phyloP scores from a whole-genome alignment of 2,888 invertebrate genomes.

The Chromoteleia sp. region DNA sequence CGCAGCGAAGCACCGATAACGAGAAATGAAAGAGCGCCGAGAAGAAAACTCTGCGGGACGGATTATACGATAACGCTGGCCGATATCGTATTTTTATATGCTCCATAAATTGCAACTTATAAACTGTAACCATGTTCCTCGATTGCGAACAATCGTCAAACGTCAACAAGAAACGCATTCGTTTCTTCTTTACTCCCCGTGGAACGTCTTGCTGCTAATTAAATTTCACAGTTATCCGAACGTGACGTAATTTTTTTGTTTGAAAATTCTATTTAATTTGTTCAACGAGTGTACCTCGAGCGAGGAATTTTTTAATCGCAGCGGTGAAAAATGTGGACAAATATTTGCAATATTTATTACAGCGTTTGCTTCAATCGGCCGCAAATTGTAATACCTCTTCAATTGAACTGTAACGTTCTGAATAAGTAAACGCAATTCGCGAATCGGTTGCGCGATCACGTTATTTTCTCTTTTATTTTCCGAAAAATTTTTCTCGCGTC shows the following conservation, averaged over 20 bases:
- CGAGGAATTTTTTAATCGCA: not conserved
- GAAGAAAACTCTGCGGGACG: slow-evolving; percentile 58
- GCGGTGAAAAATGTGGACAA: no score
- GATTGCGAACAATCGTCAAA: slow-evolving; percentile 37
- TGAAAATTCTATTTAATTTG: slow-evolving; percentile 19
- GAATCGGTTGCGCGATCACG: slow-evolving; percentile 74
- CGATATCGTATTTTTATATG: slow-evolving; percentile 42
- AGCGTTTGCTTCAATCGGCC: not conserved
- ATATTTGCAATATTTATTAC: no score
- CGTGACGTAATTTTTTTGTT: slow-evolving; percentile 8
- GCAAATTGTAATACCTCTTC: not conserved
- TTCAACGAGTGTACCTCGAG: no score
- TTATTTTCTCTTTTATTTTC: slow-evolving; percentile 52
- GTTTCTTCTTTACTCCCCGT: slow-evolving; percentile 25
- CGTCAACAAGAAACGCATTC: slow-evolving; percentile 17
- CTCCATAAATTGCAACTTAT: slow-evolving; percentile 20
- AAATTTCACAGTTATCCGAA: slow-evolving; percentile 45
- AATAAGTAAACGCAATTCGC: slow-evolving; percentile 57
- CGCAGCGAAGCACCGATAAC: slow-evolving; percentile 76
- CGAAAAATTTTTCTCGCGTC: slow-evolving; percentile 20
- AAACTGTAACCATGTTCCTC: not conserved
- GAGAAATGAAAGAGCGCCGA: slow-evolving; percentile 60
- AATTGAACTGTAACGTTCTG: not conserved
- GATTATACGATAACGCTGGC: slow-evolving; percentile 27
- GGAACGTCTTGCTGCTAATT: slow-evolving; percentile 29